phyloP scores from a whole-genome alignment of 2,113 vertebrate species.

The Solea senegalensis region DNA sequence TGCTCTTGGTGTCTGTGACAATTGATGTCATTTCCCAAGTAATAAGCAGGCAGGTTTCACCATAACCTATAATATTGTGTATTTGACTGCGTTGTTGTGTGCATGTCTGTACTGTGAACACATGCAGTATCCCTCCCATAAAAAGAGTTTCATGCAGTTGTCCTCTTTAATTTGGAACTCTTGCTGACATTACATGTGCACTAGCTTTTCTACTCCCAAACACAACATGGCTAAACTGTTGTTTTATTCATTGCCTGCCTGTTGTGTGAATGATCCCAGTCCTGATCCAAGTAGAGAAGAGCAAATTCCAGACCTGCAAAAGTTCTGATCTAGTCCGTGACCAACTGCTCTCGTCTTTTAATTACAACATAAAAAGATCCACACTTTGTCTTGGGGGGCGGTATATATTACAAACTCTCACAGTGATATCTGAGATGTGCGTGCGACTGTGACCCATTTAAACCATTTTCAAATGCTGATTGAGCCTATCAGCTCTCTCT shows the following conservation, averaged over 20 bases:
- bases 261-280: too few relatives aligned
- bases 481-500: too few relatives aligned
- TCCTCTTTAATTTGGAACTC: too few relatives aligned
- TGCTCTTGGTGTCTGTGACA: neutral
- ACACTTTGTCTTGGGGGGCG: neutral
- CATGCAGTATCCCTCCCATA: neutral
- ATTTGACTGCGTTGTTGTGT: neutral
- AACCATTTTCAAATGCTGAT: too few relatives aligned
- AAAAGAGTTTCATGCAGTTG: too few relatives aligned
- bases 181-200: too few relatives aligned
- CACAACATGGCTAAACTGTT: neutral
- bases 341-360: neutral
- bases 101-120: neutral
- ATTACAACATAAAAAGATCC: neutral
- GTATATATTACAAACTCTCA: too few relatives aligned
- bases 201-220: neutral
- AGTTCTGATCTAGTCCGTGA: neutral
- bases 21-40: neutral
- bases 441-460: too few relatives aligned
- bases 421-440: too few relatives aligned
- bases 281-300: neutral
- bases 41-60: neutral
- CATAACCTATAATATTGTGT: neutral
- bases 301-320: neutral
- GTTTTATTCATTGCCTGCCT: neutral